These are phyloP conservation scores for Ditylenchus weischeri DNA, from an alignment of 2,888 invertebrate species.

Conservation along the genomic window DNA sequence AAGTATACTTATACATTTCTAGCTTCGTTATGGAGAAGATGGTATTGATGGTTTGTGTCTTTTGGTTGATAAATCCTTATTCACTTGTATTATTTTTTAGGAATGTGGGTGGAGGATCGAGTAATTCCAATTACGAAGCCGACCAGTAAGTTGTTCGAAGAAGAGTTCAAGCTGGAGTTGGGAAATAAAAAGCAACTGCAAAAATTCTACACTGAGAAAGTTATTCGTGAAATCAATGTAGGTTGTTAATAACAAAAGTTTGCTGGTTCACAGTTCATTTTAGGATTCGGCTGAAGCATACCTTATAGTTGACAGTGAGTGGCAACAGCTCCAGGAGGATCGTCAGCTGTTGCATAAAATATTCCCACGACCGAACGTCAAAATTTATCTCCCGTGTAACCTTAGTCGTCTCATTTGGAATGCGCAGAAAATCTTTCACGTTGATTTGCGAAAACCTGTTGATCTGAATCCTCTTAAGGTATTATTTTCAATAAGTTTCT, in stretches of 20 bases:
- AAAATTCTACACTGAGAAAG: slow-evolving; percentile 48
- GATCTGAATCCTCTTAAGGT: slow-evolving; percentile 38
- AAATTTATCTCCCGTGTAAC: slow-evolving; percentile 92
- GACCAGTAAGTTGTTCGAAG: slow-evolving; percentile 90
- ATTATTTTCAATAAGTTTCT: too few species aligned
- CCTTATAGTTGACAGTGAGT: slow-evolving; percentile 80
- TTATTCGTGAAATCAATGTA: slow-evolving; percentile 84
- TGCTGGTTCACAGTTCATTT: not conserved
- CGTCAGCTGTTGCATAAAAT: slow-evolving; percentile 80
- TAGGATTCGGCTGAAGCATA: slow-evolving; percentile 27
- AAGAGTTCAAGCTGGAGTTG: slow-evolving; percentile 72
- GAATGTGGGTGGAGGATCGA: slow-evolving; percentile 58
- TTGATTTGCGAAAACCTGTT: slow-evolving; percentile 75
- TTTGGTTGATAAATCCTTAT: too few species aligned
- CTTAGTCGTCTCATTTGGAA: slow-evolving; percentile 99
- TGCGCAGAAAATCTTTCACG: slow-evolving; percentile 98
- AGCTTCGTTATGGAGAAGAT: slow-evolving; percentile 73
- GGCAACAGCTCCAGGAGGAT: slow-evolving; percentile 87
- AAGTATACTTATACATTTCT: not conserved
- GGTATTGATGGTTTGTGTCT: slow-evolving; percentile 75
- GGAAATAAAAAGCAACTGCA: slow-evolving; percentile 76
- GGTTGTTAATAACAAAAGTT: slow-evolving; percentile 72
- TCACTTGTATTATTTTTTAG: too few species aligned
- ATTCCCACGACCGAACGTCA: slow-evolving; percentile 71
- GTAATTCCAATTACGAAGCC: slow-evolving; percentile 86